Base-by-base conservation (phyloP, 2,113 vertebrate species). In the Nycticebus coucang region DNA sequence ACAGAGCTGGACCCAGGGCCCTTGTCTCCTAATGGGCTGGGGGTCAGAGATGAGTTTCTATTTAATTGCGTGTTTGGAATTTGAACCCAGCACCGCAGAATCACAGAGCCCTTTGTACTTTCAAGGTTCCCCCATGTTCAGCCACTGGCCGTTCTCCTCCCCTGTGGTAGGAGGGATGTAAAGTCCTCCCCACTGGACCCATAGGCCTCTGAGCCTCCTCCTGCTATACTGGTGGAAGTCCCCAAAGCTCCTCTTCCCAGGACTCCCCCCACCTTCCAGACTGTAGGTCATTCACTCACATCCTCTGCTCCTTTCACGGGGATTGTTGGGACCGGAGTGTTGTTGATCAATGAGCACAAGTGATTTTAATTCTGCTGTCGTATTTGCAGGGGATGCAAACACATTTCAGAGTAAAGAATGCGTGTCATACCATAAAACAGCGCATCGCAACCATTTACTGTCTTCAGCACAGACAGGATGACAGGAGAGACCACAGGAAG, bases 361-460 rank as follows among this genome's bases (percentile, higher is more conserved):
- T 30, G 82, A n/a, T 83, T 91, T 66, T 75, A 33, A n/a, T 60
- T 68, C 13, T 37, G 45, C 13, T 17, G 35, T 7, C 18, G 72
- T 57, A 37, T 91, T 85, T 83, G 33, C 88, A 41, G 59, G 74
- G 22, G 22, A 13, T 81, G 41, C 41, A 59, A 74, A 90, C 91
- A 50, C 66, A 53, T 77, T 88, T 82, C 79, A 90, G 87, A 92
- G 74, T 59, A 85, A 72, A 94, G 78, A 66, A 57, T 14, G 64
- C 0, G 0, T 50, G 86, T 85, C 85, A 37, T 3, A 71, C 64
- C 72, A 30, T 64, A 72, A 87, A 80, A 41, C 8, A 33, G 66
- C 92, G 92, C 45, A 94, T 96, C 92, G 83, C 90, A 85, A 89
- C 55, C 90, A 62, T 26, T 97, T 93, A 90, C 92, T 86, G 81